Evolutionary conservation across 2,797 vertebrate genomes (phyloP).

Genomic region (Nasua narica): DNA sequence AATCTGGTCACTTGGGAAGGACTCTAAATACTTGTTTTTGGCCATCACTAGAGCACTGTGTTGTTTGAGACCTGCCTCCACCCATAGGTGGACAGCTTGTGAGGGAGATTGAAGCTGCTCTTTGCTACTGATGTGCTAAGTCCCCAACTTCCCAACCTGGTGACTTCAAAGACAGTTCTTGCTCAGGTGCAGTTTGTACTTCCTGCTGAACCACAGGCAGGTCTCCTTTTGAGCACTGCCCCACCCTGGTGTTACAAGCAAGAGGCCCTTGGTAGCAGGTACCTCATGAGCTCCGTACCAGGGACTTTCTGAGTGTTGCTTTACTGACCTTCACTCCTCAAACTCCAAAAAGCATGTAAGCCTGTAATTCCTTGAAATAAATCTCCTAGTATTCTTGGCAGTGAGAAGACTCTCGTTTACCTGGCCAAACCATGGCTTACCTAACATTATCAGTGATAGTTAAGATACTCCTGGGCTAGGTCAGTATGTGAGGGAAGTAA

Average conservation of each 20-base stretch:
- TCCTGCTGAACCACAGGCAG: not conserved
- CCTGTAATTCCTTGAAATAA: not conserved
- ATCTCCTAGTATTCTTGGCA: not conserved
- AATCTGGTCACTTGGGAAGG: not conserved
- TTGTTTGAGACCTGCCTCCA: not conserved
- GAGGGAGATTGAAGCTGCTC: not conserved
- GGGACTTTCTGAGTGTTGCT: not conserved
- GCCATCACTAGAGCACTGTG: not conserved
- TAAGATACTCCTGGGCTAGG: not conserved
- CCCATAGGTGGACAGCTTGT: not conserved
- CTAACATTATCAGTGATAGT: not conserved
- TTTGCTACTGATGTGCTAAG: not conserved
- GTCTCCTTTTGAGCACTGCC: not conserved
- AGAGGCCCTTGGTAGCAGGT: not conserved
- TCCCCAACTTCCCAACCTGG: not conserved
- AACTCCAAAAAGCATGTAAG: not conserved
- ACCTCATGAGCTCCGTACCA: not conserved
- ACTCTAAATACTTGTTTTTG: not conserved
- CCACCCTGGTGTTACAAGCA: rapidly evolving
- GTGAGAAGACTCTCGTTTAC: not conserved
- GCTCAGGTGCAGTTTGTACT: not conserved
- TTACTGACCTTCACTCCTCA: not conserved
- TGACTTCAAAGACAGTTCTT: not conserved
- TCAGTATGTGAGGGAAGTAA: not conserved
- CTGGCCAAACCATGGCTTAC: not conserved